Evolutionary conservation across 2,797 vertebrate genomes (phyloP).

Genomic region (Takifugu rubripes): DNA sequence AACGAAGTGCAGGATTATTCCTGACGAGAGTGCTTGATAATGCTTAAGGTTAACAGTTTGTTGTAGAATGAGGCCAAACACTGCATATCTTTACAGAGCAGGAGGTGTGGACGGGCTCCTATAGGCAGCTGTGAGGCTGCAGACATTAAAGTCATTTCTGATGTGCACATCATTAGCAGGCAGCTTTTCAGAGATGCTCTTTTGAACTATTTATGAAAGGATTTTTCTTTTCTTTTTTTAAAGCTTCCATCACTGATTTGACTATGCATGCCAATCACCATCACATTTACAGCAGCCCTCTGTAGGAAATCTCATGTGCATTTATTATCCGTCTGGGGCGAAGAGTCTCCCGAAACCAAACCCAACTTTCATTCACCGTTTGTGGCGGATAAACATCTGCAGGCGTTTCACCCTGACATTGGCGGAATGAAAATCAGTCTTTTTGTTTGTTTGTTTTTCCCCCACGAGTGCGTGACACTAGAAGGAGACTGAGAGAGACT

Average conservation of each 20-base stretch:
- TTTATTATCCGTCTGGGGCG: constrained; percentile 37
- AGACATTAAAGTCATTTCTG: background rate
- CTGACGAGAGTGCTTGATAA: background rate
- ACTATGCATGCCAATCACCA: background rate
- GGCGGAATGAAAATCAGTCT: constrained; percentile 44
- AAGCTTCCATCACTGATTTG: background rate
- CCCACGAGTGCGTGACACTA: constrained; percentile 4
- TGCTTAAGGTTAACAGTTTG: background rate
- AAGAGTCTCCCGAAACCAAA: constrained; percentile 25
- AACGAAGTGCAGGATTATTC: background rate
- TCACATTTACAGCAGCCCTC: background rate
- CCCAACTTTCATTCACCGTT: constrained; percentile 38
- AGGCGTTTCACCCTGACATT: constrained; percentile 46
- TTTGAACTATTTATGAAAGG: too few species aligned
- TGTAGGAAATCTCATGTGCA: constrained; percentile 14
- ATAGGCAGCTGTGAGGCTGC: background rate
- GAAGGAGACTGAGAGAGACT: constrained; percentile 41
- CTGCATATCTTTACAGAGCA: background rate
- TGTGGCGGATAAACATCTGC: constrained; percentile 54
- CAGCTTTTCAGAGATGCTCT: background rate
- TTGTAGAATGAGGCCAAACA: background rate
- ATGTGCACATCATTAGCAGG: background rate
- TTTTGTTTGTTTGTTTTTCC: background rate
- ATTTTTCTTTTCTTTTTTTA: too few species aligned
- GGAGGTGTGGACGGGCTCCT: background rate